phyloP scores from a whole-genome alignment of 2,113 vertebrate genomes.

The Hippocampus guttulatus region DNA sequence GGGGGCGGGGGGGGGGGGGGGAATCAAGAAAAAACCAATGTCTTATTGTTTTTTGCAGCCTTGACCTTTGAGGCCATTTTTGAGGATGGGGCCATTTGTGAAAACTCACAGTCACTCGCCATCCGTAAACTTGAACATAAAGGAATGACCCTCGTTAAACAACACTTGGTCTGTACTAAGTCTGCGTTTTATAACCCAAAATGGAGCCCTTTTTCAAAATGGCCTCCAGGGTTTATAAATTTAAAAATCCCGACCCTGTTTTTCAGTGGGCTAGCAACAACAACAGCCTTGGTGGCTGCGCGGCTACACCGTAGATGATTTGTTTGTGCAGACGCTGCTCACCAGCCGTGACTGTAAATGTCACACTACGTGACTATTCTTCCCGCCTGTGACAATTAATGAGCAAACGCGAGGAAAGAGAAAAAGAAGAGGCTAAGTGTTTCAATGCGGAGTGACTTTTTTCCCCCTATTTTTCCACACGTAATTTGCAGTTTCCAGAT shows the following conservation, averaged over 20 bases:
- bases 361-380: slow-evolving; percentile 1
- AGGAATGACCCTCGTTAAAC: background rate
- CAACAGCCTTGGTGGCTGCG: background rate
- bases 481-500: background rate
- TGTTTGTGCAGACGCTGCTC: slow-evolving; percentile 5
- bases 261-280: background rate
- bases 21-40: background rate
- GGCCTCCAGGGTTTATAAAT: background rate
- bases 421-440: background rate
- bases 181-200: background rate
- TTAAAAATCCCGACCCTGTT: background rate
- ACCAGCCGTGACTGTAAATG: slow-evolving; percentile 3
- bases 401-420: background rate
- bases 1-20: background rate
- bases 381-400: background rate
- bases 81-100: background rate
- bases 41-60: background rate
- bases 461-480: background rate
- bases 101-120: background rate
- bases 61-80: background rate
- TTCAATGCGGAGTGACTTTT: background rate
- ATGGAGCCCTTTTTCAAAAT: background rate
- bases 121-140: background rate
- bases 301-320: background rate
- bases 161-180: background rate